phyloP scores from a whole-genome alignment of 2,797 vertebrate genomes.

The Enteromius argenteus region DNA sequence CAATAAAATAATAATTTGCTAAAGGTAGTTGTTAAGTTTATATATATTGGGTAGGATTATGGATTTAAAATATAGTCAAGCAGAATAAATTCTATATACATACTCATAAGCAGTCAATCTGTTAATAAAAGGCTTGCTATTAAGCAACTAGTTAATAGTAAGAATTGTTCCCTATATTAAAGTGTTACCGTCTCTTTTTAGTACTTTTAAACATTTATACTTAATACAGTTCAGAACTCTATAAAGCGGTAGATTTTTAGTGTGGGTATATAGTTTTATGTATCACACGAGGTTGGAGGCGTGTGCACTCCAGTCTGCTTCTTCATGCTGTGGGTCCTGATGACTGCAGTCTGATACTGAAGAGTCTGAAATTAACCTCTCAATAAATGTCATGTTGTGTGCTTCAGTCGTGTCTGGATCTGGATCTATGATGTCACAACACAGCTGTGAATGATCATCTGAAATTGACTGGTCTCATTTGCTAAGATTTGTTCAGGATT shows the following conservation, averaged over 20 bases:
- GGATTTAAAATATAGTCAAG: neutral
- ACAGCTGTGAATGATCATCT: constrained; percentile 33
- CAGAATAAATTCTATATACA: neutral
- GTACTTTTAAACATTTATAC: neutral
- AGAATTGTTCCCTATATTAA: neutral
- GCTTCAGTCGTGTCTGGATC: constrained; percentile 5
- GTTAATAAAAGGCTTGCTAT: neutral
- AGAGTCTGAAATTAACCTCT: constrained; percentile 33
- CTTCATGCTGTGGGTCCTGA: constrained; percentile 4
- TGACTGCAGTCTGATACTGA: constrained; percentile 17
- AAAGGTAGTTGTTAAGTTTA: neutral
- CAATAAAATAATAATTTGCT: neutral
- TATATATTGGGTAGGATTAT: neutral
- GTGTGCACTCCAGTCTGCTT: neutral
- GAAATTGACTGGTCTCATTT: constrained; percentile 37
- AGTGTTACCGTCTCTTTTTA: neutral
- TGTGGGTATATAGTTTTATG: neutral
- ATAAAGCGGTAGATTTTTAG: neutral
- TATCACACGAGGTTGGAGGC: neutral
- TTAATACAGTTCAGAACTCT: neutral
- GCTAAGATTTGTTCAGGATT: constrained; percentile 36
- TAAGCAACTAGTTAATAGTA: neutral
- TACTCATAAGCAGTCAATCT: neutral
- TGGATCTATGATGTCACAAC: constrained; percentile 32
- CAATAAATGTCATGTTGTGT: constrained; percentile 28